phyloP scores from a whole-genome alignment of 2,797 vertebrate genomes.

The Myiotriccus ornatus region DNA sequence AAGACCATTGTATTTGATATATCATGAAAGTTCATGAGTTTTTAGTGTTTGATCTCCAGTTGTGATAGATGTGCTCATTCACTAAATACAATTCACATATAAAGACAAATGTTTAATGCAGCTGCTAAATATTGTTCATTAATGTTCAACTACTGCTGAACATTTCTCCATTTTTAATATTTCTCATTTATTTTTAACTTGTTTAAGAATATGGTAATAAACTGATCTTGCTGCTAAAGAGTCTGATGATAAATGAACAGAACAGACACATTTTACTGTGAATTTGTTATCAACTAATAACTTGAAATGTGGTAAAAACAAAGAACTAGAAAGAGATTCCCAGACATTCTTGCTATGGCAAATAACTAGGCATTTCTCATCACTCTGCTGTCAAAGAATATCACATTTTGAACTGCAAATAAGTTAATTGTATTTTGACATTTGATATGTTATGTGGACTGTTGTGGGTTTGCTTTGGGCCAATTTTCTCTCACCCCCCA shows the following conservation, averaged over 20 bases:
- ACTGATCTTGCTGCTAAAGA: neutral
- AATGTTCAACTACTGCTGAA: neutral
- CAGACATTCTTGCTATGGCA: neutral
- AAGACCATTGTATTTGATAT: neutral
- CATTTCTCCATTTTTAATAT: neutral
- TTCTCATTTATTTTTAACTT: neutral
- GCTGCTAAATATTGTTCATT: neutral
- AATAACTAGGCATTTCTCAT: neutral
- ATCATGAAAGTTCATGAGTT: neutral
- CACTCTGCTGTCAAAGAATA: neutral
- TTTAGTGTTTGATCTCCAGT: neutral
- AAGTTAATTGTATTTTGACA: conserved; percentile 24
- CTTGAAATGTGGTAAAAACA: neutral
- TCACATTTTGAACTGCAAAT: conserved; percentile 27
- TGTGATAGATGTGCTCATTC: neutral
- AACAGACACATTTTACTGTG: neutral
- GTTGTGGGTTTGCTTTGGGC: too few relatives aligned
- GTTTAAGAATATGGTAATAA: neutral
- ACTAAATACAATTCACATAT: neutral
- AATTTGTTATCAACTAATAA: neutral
- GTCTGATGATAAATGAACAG: neutral
- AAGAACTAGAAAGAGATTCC: neutral
- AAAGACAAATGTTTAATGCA: neutral
- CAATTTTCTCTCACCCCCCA: too few relatives aligned
- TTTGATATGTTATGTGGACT: conserved; percentile 5